A percentile compares a stretch with the other conserved stretches of the same genome.
Conservation (phyloP, 2,797 vertebrate genomes). For the Danio tinwini region DNA sequence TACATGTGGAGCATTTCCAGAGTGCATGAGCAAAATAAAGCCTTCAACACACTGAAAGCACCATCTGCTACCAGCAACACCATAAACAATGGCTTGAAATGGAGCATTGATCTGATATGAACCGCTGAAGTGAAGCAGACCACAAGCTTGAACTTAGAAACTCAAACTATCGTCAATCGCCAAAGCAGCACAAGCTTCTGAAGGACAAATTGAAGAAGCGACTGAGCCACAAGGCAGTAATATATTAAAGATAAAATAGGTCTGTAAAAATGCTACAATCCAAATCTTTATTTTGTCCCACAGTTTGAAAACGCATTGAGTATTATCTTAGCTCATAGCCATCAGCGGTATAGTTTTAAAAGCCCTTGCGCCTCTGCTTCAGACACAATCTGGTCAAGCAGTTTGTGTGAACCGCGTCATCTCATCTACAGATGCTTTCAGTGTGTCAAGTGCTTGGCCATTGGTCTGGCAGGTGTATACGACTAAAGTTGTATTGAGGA, state of each 20-base stretch:
- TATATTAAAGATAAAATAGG: conserved; percentile 20
- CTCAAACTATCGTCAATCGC: neutral
- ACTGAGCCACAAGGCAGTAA: conserved; percentile 22
- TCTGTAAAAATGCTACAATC: conserved; percentile 44
- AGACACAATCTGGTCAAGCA: conserved; percentile 2
- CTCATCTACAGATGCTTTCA: conserved; percentile 30
- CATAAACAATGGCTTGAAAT: conserved; percentile 16
- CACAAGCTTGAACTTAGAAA: neutral
- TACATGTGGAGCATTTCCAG: conserved; percentile 14
- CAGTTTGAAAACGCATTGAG: conserved; percentile 6
- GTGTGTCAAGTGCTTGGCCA: conserved; percentile 22
- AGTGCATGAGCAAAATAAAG: neutral
- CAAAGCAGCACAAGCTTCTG: neutral
- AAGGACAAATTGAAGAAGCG: conserved; percentile 29
- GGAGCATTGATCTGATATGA: neutral
- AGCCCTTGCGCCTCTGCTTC: conserved; percentile 11
- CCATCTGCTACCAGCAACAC: conserved; percentile 3
- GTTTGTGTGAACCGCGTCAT: neutral
- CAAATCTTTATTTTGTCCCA: conserved; percentile 40
- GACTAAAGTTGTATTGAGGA: conserved; percentile 40
- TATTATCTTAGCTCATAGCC: conserved; percentile 9
- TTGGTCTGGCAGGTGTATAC: neutral
- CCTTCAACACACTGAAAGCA: conserved; percentile 30
- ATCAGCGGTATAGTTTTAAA: conserved; percentile 6
- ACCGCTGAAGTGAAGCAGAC: neutral